These are phyloP conservation scores for Diplogasteroides magnus DNA, from an alignment of 1,140 invertebrate genomes.

Conservation along the genomic window DNA sequence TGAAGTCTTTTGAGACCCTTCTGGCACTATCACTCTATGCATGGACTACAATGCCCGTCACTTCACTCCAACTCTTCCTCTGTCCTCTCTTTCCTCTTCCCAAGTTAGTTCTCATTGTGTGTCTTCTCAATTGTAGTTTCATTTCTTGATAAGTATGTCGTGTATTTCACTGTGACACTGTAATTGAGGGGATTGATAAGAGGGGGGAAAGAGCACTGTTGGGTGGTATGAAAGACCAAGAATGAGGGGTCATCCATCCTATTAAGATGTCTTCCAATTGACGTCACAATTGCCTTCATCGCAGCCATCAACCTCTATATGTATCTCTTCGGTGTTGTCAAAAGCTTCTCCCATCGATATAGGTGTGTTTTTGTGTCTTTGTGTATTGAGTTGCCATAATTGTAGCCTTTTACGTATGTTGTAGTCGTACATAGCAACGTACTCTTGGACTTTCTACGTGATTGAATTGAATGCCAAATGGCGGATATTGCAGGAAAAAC, in stretches of 20 bases:
- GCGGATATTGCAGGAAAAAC: conserved; percentile 42
- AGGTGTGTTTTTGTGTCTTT: conserved; percentile 35
- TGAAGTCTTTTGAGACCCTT: conserved; percentile 73
- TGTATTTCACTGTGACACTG: not conserved
- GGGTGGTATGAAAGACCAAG: not conserved
- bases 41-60: conserved; percentile 81
- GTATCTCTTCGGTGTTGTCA: conserved; percentile 54
- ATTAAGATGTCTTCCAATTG: conserved; percentile 37
- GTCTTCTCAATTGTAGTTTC: too few relatives aligned
- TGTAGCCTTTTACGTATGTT: too few relatives aligned
- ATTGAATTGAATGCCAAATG: too few relatives aligned
- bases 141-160: too few relatives aligned
- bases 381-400: not conserved
- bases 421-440: too few relatives aligned
- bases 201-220: not conserved
- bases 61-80: conserved; percentile 48
- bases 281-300: conserved; percentile 51
- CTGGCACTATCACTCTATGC: conserved; percentile 84
- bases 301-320: conserved; percentile 55
- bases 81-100: conserved; percentile 50
- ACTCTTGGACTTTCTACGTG: too few relatives aligned
- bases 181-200: not conserved
- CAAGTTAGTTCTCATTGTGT: not conserved
- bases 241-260: not conserved
- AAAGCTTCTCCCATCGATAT: conserved; percentile 55